Base-by-base conservation (phyloP, 2,888 invertebrate genomes). In the Drosophila gaucha region DNA sequence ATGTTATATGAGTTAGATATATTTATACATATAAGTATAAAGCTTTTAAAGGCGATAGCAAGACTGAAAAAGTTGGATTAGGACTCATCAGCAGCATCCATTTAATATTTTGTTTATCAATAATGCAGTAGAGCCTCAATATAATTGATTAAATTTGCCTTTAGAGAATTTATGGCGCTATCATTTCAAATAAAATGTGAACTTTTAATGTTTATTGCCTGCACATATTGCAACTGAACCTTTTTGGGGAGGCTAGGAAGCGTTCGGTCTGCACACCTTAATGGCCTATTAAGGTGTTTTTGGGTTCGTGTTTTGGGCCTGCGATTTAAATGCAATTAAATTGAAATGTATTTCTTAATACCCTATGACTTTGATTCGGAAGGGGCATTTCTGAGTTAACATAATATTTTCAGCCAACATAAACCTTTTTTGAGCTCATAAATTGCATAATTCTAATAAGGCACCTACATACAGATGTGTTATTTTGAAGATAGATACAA, bases 291-390 rank as follows among this genome's bases (percentile, higher is more conserved):
- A 80, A 85, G 85, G 72, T 82, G 85, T 71, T 67, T 33, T 64
- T 39, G 41, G 44, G 44, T n/a, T 38, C 20, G 44, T 46, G n/a
- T 56, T n/a, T 59, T 47, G 57, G 51, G 51, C 50, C 49, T 57
- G 54, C 86, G 72, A 82, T 82, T 82, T 82, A 82, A 85, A 85
- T 77, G 83, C 82, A 85, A 85, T 82, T 85, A 82, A 82, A 82
- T 67, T 50, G 30, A 69, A 79, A 77, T 72, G 74, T 74, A 54
- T 47, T 57, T 44, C 26, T 64, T 54, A 22, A 47, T 60, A 26
- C 38, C 12, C 57, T 24, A 9, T 28, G 33, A 35, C 31, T 20
- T 43, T 28, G 1, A 16, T 10, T 12, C 12, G 3, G 2, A 12
- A n/a, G 12, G 6, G 47, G 33, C 14, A 24, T 12, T 9, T 16